Evolutionary conservation across 2,888 invertebrate species (phyloP).

Genomic region (Diadromus collaris): DNA sequence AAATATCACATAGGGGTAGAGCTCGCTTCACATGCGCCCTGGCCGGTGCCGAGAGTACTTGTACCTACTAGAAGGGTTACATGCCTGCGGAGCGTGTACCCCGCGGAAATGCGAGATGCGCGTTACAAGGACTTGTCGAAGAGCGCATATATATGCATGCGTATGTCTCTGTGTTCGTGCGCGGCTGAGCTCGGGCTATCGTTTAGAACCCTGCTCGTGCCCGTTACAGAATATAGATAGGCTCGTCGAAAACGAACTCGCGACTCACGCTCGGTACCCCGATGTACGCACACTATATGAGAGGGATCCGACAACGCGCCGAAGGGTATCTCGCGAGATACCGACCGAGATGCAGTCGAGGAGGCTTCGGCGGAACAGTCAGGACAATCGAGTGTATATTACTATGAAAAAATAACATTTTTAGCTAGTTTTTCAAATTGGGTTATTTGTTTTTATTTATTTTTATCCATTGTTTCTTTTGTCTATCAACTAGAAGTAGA

Average conservation of each 20-base stretch:
- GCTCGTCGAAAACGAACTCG: constrained; percentile 42
- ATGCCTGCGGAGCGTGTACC: constrained; percentile 27
- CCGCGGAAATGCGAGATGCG: constrained; percentile 25
- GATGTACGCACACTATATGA: neutral
- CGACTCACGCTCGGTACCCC: constrained; percentile 5
- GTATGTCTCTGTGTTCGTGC: neutral
- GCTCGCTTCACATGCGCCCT: constrained; percentile 29
- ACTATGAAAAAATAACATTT: neutral
- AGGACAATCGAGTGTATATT: neutral
- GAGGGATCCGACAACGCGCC: constrained; percentile 38
- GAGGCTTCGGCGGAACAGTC: neutral
- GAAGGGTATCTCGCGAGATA: constrained; percentile 26
- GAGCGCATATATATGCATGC: neutral
- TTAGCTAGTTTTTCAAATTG: too few relatives aligned
- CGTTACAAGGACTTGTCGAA: constrained; percentile 46
- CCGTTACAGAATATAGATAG: constrained; percentile 37
- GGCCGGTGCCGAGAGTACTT: constrained; percentile 36
- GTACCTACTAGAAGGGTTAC: constrained; percentile 54
- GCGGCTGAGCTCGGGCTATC: neutral
- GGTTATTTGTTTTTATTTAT: too few relatives aligned
- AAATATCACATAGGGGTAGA: constrained; percentile 29
- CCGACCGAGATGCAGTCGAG: neutral
- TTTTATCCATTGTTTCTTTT: too few relatives aligned
- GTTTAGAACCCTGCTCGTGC: constrained; percentile 12
- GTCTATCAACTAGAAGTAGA: too few relatives aligned